These are phyloP conservation scores for Ceuthmochares aereus DNA, from an alignment of 2,113 vertebrate genomes.

Conservation along the genomic window DNA sequence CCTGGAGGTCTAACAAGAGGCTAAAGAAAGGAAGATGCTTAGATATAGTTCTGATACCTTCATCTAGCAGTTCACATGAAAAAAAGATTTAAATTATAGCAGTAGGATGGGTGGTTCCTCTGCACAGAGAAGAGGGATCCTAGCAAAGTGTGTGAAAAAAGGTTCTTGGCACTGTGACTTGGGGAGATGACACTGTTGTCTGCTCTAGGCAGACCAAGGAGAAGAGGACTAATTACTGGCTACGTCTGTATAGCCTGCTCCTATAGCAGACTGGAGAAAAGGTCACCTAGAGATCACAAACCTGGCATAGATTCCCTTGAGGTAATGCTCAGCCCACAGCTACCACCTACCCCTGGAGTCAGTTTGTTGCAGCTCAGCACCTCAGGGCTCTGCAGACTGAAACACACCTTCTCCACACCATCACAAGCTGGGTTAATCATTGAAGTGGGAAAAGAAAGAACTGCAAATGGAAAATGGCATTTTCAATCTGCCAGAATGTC, in stretches of 20 bases:
- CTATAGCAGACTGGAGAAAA: neutral
- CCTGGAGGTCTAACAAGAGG: neutral
- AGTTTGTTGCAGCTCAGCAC: neutral
- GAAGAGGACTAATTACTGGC: neutral
- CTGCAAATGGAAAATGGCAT: constrained; percentile 19
- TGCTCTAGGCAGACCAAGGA: neutral
- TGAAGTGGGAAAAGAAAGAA: neutral
- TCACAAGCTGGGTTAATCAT: neutral
- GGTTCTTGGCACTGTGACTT: neutral
- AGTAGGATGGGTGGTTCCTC: neutral
- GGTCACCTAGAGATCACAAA: fast-evolving
- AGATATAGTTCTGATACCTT: neutral
- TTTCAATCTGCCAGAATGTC: constrained; percentile 27
- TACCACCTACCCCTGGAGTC: neutral
- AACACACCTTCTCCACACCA: neutral
- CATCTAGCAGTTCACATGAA: neutral
- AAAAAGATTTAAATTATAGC: neutral
- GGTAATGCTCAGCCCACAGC: neutral
- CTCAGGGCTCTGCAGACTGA: neutral
- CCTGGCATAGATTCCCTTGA: neutral
- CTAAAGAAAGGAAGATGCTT: neutral
- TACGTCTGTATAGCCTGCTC: neutral
- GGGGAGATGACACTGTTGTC: neutral
- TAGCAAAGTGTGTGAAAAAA: neutral
- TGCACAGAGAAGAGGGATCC: neutral